phyloP scores from a whole-genome alignment of 2,797 vertebrate species.

The Melanogrammus aeglefinus region DNA sequence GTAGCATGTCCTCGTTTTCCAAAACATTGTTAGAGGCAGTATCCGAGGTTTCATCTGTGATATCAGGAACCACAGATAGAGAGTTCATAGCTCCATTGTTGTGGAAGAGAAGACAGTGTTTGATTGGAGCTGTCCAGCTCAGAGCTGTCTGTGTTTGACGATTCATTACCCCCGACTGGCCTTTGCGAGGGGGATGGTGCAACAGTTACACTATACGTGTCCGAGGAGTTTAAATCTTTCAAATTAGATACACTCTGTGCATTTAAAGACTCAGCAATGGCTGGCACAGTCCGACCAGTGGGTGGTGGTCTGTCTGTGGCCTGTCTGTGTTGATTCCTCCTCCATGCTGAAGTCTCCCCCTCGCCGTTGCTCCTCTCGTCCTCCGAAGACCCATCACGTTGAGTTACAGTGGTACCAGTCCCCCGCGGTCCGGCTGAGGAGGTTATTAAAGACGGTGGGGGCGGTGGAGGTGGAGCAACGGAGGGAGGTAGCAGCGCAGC shows the following conservation, averaged over 20 bases:
- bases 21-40: neutral
- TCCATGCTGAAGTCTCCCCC: slow-evolving; percentile 27
- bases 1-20: neutral
- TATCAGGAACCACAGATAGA: slow-evolving; percentile 11
- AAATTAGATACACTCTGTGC: slow-evolving; percentile 9
- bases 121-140: slow-evolving; percentile 1
- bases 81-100: slow-evolving; percentile 22
- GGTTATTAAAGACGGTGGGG: neutral
- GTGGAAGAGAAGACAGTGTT: slow-evolving; percentile 16
- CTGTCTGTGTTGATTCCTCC: slow-evolving; percentile 34
- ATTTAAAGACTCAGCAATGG: slow-evolving; percentile 35
- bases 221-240: slow-evolving; percentile 14
- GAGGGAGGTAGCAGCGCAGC: neutral
- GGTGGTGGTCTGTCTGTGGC: neutral
- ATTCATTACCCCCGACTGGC: slow-evolving; percentile 15
- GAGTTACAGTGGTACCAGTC: neutral
- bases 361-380: slow-evolving; percentile 16
- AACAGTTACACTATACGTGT: slow-evolving; percentile 20
- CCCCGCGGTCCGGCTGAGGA: slow-evolving; percentile 17
- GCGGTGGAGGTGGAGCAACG: slow-evolving; percentile 11
- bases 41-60: slow-evolving; percentile 3
- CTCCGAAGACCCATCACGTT: slow-evolving; percentile 6
- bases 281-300: slow-evolving; percentile 21
- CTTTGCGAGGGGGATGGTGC: slow-evolving; percentile 8
- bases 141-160: slow-evolving; percentile 22